phyloP scores from a whole-genome alignment of 2,797 vertebrate genomes.

The Argentina silus region DNA sequence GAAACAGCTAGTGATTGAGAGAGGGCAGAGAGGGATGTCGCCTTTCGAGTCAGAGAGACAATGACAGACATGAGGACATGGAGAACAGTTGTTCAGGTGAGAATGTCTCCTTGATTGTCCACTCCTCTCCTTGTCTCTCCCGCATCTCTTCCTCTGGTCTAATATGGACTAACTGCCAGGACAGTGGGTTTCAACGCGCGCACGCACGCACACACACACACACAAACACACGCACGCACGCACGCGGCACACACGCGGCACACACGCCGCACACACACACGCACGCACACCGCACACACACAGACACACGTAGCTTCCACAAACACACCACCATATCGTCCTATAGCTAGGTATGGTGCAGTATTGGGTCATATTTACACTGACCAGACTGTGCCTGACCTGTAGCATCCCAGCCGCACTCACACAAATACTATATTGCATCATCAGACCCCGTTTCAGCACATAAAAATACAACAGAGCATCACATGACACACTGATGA shows the following conservation, averaged over 20 bases:
- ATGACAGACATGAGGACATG: slow-evolving; percentile 53
- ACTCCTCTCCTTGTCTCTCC: slow-evolving; percentile 49
- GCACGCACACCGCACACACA: too few species aligned
- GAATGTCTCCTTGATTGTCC: slow-evolving; percentile 56
- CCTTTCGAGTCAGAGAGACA: slow-evolving; percentile 54
- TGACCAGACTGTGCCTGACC: too few species aligned
- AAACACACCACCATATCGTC: neutral
- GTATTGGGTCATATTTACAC: too few species aligned
- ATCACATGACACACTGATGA: slow-evolving; percentile 32
- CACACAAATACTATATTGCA: neutral
- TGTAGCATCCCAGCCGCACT: too few species aligned
- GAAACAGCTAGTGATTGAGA: neutral
- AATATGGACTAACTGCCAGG: neutral
- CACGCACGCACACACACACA: neutral
- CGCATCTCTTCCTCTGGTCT: slow-evolving; percentile 5
- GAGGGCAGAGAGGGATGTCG: slow-evolving; percentile 53
- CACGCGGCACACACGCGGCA: too few species aligned
- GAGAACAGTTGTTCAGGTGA: neutral
- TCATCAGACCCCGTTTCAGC: neutral
- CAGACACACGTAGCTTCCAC: too few species aligned
- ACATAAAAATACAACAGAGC: neutral
- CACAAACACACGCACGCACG: neutral
- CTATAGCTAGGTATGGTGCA: too few species aligned
- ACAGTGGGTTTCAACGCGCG: neutral
- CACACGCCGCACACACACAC: too few species aligned